Evolutionary conservation across 2,888 invertebrate genomes (phyloP), one percentile per base, ranked within the genome.

Genomic region (Chirona hameri): DNA sequence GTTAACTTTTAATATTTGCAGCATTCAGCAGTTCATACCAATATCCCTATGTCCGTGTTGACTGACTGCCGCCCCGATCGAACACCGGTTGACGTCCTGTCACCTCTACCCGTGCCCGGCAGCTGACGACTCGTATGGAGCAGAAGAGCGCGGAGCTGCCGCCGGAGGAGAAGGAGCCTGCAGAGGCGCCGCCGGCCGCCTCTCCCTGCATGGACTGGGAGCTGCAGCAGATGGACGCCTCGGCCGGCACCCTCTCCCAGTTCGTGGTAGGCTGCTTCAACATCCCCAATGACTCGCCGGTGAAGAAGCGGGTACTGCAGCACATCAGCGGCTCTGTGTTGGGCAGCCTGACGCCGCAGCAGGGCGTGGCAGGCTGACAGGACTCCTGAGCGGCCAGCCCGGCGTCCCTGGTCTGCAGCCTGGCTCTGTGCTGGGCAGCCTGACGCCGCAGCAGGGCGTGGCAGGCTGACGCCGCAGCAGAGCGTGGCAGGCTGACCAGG

Each of bases 211-310:
- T 65, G 65, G 76, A 76, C 46, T 27, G 72, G 39, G 39, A 76
- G 76, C 39, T 76, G 39, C 18, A 76, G 14, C 39, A 76, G 39
- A 76, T 76, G 76, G 76, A 76, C 46, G 39, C 76, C 24, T 24
- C 39, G 9, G 76, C 76, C 46, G 24, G 39, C 46, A 39, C 21
- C 10, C 39, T 76, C 7, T 76, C 76, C 46, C 76, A 76, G 76
- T 76, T 76, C 39, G 76, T 76, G 1, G 76, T 76, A 5, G 76
- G 76, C 46, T 76, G 76, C 76, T 76, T 76, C 76, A 76, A 76
- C 76, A 76, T 76, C 76, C 76, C 76, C 76, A 76, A 76, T 39
- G 46, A 46, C 76, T 76, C 76, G 39, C 76, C 39, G 24, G 21
- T 76, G 39, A 76, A 76, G 46, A 39, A 76, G 76, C 76, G 39